A percentile compares a stretch with the other conserved stretches of the same genome.
Conservation (phyloP, 2,113 vertebrate species). For the Cavia aperea region DNA sequence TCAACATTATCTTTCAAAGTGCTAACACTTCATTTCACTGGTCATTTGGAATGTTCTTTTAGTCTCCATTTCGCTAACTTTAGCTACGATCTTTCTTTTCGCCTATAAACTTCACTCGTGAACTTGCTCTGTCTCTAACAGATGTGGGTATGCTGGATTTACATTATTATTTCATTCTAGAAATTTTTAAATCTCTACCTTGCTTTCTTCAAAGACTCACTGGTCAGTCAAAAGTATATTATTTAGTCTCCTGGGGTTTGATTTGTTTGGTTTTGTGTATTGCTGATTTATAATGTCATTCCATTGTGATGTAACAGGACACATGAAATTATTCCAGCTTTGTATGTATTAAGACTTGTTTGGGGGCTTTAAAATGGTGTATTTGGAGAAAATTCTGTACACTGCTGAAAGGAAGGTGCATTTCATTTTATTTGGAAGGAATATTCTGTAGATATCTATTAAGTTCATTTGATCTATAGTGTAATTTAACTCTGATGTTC, state of each 20-base stretch:
- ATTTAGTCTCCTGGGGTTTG: background rate
- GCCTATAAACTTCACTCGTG: background rate
- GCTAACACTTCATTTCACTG: background rate
- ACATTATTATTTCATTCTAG: background rate
- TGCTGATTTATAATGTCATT: background rate
- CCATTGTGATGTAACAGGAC: background rate
- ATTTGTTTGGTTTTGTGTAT: background rate
- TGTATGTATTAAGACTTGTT: background rate
- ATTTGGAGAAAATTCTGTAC: background rate
- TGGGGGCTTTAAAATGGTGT: background rate
- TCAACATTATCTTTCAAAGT: background rate
- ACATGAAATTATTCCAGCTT: background rate
- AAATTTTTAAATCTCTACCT: background rate
- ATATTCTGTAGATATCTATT: background rate
- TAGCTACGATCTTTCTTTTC: background rate
- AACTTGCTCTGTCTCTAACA: background rate
- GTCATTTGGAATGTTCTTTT: background rate
- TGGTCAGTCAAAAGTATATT: background rate
- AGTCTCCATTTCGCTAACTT: background rate
- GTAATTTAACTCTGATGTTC: background rate
- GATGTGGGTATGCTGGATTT: background rate
- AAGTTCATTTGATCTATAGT: background rate
- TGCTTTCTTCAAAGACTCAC: background rate
- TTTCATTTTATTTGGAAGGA: background rate
- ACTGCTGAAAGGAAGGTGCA: background rate